Percentiles rank a stretch among this genome's conserved stretches.
phyloP scores from a whole-genome alignment of 1,140 invertebrate species.

The Periplaneta americana region DNA sequence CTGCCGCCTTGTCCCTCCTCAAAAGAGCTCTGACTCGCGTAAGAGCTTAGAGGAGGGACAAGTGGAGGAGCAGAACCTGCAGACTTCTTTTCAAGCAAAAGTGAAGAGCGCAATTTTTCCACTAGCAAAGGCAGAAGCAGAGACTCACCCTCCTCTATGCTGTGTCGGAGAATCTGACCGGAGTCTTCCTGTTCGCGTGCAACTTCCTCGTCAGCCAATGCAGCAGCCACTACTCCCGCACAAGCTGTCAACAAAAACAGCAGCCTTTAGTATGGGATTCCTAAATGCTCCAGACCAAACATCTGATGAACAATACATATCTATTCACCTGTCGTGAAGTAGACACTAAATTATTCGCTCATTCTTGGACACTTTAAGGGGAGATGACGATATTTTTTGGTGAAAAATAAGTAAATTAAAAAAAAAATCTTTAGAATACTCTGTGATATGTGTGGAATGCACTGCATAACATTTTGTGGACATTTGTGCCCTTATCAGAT shows the following conservation, averaged over 20 bases:
- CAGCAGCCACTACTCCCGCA: constrained; percentile 42
- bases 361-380: too few species aligned
- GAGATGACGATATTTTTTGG: too few species aligned
- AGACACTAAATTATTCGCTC: too few species aligned
- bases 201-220: neutral
- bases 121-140: constrained; percentile 54
- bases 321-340: too few species aligned
- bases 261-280: too few species aligned
- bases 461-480: too few species aligned
- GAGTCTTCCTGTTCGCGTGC: neutral
- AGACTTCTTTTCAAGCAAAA: constrained; percentile 34
- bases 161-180: neutral
- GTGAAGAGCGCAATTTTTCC: constrained; percentile 40
- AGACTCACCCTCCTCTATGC: constrained; percentile 44
- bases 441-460: too few species aligned
- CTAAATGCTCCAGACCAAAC: too few species aligned
- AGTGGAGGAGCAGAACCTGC: neutral
- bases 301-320: too few species aligned
- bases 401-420: too few species aligned
- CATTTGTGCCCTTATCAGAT: too few species aligned
- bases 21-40: constrained; percentile 23
- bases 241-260: constrained; percentile 42
- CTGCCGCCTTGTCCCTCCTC: constrained; percentile 25
- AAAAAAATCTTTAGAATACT: too few species aligned
- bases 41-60: constrained; percentile 26